Conservation (phyloP, 2,113 vertebrate genomes). For the Hypanus sabinus region DNA sequence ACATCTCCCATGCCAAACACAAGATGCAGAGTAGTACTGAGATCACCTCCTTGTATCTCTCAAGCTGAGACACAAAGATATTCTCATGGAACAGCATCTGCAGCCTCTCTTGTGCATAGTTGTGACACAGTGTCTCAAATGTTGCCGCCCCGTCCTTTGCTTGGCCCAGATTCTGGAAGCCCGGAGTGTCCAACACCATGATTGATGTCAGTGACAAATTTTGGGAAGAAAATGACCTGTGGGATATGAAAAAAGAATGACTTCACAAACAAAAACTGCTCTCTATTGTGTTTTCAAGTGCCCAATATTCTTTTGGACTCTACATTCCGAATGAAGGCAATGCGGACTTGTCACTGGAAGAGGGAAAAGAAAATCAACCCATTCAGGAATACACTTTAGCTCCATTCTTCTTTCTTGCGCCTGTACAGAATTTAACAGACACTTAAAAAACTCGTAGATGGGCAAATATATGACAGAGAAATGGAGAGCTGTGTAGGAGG, state of each 20-base stretch:
- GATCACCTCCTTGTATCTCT: slow-evolving; percentile 71
- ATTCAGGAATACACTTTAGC: background rate
- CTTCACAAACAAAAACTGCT: too few species aligned
- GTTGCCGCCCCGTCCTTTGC: slow-evolving; percentile 65
- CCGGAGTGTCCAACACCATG: slow-evolving; percentile 80
- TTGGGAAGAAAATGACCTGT: slow-evolving; percentile 74
- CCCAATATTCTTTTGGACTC: background rate
- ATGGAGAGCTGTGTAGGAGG: too few species aligned
- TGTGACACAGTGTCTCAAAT: slow-evolving; percentile 84
- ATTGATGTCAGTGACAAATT: slow-evolving; percentile 80
- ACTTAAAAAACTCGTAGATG: too few species aligned
- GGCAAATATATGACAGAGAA: too few species aligned
- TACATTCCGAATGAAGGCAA: background rate
- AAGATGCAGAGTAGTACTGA: background rate
- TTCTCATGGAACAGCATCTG: slow-evolving; percentile 71
- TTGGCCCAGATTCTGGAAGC: slow-evolving; percentile 77
- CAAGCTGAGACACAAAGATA: slow-evolving; percentile 63
- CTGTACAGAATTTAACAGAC: background rate
- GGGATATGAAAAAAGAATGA: background rate
- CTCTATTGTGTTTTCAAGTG: background rate
- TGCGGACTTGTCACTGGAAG: background rate
- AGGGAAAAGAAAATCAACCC: background rate
- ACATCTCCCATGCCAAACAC: background rate
- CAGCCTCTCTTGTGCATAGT: slow-evolving; percentile 83
- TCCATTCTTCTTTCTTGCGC: background rate